Evolutionary conservation across 2,113 vertebrate genomes (phyloP), one percentile per base, ranked within the genome.

Genomic region (Lichenostomus cassidix): DNA sequence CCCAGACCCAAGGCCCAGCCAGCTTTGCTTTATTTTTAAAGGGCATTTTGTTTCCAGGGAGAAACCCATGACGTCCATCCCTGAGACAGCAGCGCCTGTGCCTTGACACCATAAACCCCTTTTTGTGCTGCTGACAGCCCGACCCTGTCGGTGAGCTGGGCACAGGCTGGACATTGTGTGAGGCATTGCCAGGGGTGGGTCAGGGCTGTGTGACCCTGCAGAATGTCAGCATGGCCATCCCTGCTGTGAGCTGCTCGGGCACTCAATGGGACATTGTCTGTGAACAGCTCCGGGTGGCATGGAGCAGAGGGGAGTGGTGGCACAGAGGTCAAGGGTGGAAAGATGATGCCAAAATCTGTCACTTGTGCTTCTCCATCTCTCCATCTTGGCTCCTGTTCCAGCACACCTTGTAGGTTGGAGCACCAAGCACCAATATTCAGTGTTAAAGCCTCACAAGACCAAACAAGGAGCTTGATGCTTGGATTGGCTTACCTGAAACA

Each of bases 221-320:
- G 65, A 55, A 71, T 18, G 56, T 59, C 93, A 69, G 83, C 52
- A 18, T 8, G 3, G 39, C 84, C 91, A 83, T 83, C 47, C 9
- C 9, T 2, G 0, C 42, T 41, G 13, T 0, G 2, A 27, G 33
- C 67, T 35, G 60, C 89, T 37, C 3, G 6, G n/a, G 63, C 42
- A 22, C 9, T 92, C 94, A 97, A 96, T 93, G 76, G 60, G 58
- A 3, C 1, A 96, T 91, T 96, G 97, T 97, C 78, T 6, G n/a
- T 37, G 2, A 0, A 4, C 63, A 35, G 85, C 11, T 3, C 50
- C 0, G 10, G 28, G 74, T 2, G 68, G 67, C 80, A 3, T 3
- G 39, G 1, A 25, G 74, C 35, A 24, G 65, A 25, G 7, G 7
- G 63, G 33, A 70, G 56, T 0, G 3, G 4, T 10, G 62, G 90